A percentile compares a stretch with the other conserved stretches of the same genome.
These are phyloP conservation scores for Marcusenius ussheri DNA, from an alignment of 2,113 vertebrate genomes.

Conservation along the genomic window DNA sequence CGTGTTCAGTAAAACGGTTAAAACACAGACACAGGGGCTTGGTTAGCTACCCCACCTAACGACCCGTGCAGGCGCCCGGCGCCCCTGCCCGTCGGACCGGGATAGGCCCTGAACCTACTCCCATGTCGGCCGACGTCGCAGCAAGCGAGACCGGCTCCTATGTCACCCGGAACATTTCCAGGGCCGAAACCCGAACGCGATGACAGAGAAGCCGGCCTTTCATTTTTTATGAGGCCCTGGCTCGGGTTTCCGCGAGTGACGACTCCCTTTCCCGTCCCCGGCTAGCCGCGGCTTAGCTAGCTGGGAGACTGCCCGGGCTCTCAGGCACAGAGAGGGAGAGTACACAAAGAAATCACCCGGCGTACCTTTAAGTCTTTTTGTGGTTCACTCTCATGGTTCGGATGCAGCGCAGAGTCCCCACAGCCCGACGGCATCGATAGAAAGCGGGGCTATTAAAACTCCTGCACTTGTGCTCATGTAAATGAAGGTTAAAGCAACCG, in stretches of 20 bases:
- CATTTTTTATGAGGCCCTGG: constrained; percentile 19
- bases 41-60: not conserved
- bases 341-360: constrained; percentile 9
- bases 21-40: not conserved
- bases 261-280: not conserved
- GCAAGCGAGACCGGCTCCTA: not conserved
- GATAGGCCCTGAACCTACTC: not conserved
- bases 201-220: not conserved
- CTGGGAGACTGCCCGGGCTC: constrained; percentile 18
- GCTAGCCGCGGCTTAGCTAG: not conserved
- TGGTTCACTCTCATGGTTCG: constrained; percentile 43
- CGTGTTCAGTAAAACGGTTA: not conserved
- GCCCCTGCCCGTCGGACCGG: not conserved
- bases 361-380: constrained; percentile 42
- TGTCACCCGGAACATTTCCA: not conserved
- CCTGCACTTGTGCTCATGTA: not conserved
- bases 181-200: not conserved
- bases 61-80: not conserved
- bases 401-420: constrained; percentile 9
- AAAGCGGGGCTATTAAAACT: not conserved
- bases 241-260: not conserved
- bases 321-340: constrained; percentile 4
- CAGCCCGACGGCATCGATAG: not conserved
- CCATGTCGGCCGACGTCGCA: not conserved
- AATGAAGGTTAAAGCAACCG: constrained; percentile 43